Evolutionary conservation across 2,888 invertebrate species (phyloP).

Genomic region (Drosophila mercatorum): DNA sequence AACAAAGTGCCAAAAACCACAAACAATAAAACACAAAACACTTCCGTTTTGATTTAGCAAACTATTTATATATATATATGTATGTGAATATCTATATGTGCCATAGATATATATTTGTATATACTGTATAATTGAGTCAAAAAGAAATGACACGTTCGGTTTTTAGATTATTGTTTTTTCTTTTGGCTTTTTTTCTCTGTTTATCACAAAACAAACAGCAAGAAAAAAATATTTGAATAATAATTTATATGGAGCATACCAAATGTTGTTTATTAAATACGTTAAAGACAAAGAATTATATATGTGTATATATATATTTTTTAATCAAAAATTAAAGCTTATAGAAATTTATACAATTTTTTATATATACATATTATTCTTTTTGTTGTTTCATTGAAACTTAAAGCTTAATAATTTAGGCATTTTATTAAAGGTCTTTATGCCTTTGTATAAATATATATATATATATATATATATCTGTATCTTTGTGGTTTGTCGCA

Average conservation of each 20-base stretch:
- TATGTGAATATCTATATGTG: background rate
- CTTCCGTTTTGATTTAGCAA: conserved; percentile 48
- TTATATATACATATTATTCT: background rate
- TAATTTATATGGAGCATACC: conserved; percentile 19
- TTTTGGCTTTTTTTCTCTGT: conserved; percentile 15
- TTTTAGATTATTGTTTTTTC: conserved; percentile 7
- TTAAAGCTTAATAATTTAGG: background rate
- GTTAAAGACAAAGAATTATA: background rate
- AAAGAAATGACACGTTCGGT: conserved; percentile 44
- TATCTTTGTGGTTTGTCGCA: background rate
- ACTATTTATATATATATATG: background rate
- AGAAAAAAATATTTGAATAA: conserved; percentile 6
- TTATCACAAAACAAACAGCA: conserved; percentile 33
- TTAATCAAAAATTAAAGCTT: background rate
- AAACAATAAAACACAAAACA: conserved; percentile 39
- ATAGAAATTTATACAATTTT: background rate
- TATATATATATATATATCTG: background rate
- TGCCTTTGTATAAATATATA: background rate
- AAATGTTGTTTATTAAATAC: conserved; percentile 5
- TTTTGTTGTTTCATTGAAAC: background rate
- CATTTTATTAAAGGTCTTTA: conserved; percentile 1
- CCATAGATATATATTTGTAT: background rate
- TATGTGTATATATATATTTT: background rate
- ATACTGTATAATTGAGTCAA: conserved; percentile 7
- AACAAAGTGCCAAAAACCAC: conserved; percentile 23